Evolutionary conservation across 2,797 vertebrate genomes (phyloP), one percentile per base, ranked within the genome.

Genomic region (Scyliorhinus canicula): DNA sequence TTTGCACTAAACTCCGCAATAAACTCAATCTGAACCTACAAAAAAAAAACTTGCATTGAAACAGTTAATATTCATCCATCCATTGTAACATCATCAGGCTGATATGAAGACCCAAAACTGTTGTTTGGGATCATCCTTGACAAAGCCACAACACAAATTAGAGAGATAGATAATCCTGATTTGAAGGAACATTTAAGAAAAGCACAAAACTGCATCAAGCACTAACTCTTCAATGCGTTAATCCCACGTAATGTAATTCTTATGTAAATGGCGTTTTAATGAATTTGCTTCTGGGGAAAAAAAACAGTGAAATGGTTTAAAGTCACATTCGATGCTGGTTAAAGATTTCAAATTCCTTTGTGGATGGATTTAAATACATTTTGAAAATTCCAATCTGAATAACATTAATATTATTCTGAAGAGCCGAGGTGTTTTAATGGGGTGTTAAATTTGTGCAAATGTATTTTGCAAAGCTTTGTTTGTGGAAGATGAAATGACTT

Each of bases 101-200:
- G 85, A 88, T 55, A 88, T 88, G 55, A 88, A 88, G 85, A 16
- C 55, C 85, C 50, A 88, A 88, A 88, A 11, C 85, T 57, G 52
- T 57, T 35, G 12, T 57, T 88, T 88, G 85, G 52, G 52, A 88
- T 57, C 52, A 90, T 55, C 55, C 35, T 63, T 90, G 55, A 60
- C 55, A 90, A 90, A 90, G 57, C 35, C 55, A 60, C 55, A 40
- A 40, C 7, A 16, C 55, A 63, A 90, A 90, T 90, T 63, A 60
- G 35, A 90, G 86, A 57, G 31, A 8, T 24, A 4, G 86, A 55
- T 60, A 63, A 60, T 90, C 55, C 52, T 63, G 86, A 60, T 40
- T 90, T 63, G 86, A 90, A 90, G 86, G 86, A 90, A 35, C 35
- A n/a, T 90, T 90, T 63, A 14, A 90, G 35, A n/a, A 40, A 90